Conservation (phyloP, 2,888 invertebrate species). For the Drosophila neutralis region DNA sequence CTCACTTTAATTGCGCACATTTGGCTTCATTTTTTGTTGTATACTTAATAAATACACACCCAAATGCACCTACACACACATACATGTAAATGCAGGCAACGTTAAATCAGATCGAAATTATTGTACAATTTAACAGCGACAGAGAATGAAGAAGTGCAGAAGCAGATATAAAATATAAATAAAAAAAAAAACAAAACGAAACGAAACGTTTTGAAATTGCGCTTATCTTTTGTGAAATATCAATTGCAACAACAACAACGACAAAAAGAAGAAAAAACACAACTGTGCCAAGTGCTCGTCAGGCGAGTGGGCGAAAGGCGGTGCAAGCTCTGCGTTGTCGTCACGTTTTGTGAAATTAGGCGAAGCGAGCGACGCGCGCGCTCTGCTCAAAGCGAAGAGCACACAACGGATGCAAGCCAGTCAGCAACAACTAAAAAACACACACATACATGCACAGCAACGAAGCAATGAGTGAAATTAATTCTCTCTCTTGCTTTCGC, state of each 20-base stretch:
- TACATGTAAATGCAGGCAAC: conserved; percentile 24
- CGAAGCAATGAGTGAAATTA: conserved; percentile 34
- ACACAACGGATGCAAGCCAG: conserved; percentile 36
- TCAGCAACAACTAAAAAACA: conserved; percentile 22
- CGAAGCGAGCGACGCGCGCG: conserved; percentile 65
- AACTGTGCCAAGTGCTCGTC: conserved; percentile 56
- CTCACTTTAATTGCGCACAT: conserved; percentile 78
- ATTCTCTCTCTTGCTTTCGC: conserved; percentile 38
- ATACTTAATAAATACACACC: conserved; percentile 52
- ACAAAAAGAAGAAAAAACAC: conserved; percentile 32
- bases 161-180: conserved; percentile 8
- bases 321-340: conserved; percentile 50
- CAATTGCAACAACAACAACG: conserved; percentile 62
- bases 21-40: conserved; percentile 66
- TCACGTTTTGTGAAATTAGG: conserved; percentile 77
- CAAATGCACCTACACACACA: conserved; percentile 3
- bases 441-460: neutral
- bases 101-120: conserved; percentile 61
- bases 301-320: conserved; percentile 18
- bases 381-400: conserved; percentile 18
- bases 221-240: conserved; percentile 78
- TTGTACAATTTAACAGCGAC: conserved; percentile 53
- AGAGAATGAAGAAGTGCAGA: conserved; percentile 25
- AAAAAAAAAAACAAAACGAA: conserved; percentile 32
- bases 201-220: conserved; percentile 72